phyloP scores from a whole-genome alignment of 2,797 vertebrate species.

The Myotis findleyi region DNA sequence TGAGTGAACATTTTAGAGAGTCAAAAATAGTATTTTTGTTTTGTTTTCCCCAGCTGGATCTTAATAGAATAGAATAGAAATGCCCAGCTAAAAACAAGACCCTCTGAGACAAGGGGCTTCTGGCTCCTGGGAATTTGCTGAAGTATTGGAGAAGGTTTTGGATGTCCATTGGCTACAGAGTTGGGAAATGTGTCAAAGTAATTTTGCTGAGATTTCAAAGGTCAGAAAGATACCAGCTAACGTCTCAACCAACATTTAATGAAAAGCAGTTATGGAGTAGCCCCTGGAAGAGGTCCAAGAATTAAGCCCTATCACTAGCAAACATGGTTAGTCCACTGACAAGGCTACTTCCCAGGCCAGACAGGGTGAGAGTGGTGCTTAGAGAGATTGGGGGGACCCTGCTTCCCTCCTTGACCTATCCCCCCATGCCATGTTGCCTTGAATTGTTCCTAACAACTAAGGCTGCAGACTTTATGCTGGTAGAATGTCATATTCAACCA shows the following conservation, averaged over 20 bases:
- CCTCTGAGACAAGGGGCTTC: not conserved
- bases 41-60: not conserved
- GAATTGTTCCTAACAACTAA: not conserved
- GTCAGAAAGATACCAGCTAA: not conserved
- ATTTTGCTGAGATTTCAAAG: conserved; percentile 16
- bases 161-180: not conserved
- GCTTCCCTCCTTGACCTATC: not conserved
- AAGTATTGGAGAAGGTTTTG: not conserved
- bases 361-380: not conserved
- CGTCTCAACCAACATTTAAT: not conserved
- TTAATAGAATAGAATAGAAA: not conserved
- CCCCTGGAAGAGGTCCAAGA: not conserved
- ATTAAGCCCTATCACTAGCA: not conserved
- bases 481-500: not conserved
- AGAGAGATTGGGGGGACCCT: not conserved
- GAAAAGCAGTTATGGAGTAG: not conserved
- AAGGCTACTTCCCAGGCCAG: not conserved
- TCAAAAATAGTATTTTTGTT: not conserved
- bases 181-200: not conserved
- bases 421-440: not conserved
- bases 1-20: not conserved
- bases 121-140: not conserved
- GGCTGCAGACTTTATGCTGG: not conserved
- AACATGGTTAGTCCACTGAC: not conserved
- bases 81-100: not conserved